phyloP scores from a whole-genome alignment of 2,113 vertebrate species.

The Malurus melanocephalus region DNA sequence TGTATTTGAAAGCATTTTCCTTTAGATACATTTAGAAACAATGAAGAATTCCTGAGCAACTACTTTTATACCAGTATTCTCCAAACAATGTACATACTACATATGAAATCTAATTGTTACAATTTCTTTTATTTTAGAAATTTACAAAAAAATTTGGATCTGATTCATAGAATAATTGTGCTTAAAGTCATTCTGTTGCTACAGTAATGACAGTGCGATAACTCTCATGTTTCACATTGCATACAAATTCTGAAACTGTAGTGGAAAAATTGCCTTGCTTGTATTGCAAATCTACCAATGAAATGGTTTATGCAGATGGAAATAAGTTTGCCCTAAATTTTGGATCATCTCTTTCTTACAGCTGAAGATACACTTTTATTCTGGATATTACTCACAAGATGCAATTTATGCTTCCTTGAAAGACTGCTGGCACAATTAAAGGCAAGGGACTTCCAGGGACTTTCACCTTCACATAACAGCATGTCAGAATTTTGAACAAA shows the following conservation, averaged over 20 bases:
- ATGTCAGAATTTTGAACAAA: background rate
- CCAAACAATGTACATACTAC: background rate
- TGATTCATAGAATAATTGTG: constrained; percentile 30
- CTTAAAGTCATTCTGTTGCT: constrained; percentile 37
- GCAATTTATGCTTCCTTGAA: background rate
- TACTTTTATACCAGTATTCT: constrained; percentile 49
- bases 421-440: background rate
- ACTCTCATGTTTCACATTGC: background rate
- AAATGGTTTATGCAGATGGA: background rate
- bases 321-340: background rate
- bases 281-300: background rate
- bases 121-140: constrained; percentile 10
- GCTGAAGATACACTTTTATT: background rate
- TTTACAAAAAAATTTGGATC: constrained; percentile 26
- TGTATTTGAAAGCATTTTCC: constrained; percentile 29
- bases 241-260: background rate
- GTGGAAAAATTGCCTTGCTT: constrained; percentile 6
- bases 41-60: constrained; percentile 56
- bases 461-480: background rate
- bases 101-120: background rate
- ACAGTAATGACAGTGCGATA: background rate
- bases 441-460: background rate
- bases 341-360: background rate
- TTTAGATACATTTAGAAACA: constrained; percentile 51
- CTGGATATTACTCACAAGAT: background rate